These are phyloP conservation scores for Centropyge bicolor DNA, from an alignment of 2,797 vertebrate genomes.

Conservation along the genomic window DNA sequence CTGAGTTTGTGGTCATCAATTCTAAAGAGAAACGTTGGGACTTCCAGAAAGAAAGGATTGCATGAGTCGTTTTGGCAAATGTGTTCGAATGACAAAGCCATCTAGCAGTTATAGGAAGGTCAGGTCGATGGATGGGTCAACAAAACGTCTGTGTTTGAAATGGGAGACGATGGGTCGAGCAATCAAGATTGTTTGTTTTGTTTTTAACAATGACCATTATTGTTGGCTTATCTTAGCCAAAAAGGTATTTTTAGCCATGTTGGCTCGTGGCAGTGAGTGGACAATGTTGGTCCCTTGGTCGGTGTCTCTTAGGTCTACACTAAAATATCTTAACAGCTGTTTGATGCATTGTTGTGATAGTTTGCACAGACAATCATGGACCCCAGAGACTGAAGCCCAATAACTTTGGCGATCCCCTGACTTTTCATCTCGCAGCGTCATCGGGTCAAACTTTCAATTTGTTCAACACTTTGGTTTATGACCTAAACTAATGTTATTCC, in stretches of 20 bases:
- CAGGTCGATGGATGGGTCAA: background rate
- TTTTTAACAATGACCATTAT: background rate
- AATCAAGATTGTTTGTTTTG: slow-evolving; percentile 1
- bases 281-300: background rate
- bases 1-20: slow-evolving; percentile 32
- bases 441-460: background rate
- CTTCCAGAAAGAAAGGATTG: background rate
- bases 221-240: slow-evolving; percentile 13
- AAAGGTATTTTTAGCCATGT: background rate
- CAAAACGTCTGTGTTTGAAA: slow-evolving; percentile 12
- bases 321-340: slow-evolving; percentile 1
- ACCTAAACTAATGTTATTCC: background rate
- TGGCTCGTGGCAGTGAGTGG: background rate
- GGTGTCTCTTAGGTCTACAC: background rate
- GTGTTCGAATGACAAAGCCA: background rate
- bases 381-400: background rate
- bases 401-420: background rate
- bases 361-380: background rate
- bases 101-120: background rate
- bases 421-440: background rate
- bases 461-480: too few relatives aligned
- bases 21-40: background rate
- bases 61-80: background rate
- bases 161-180: slow-evolving; percentile 2
- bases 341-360: background rate